A percentile compares a stretch with the other conserved stretches of the same genome.
These are phyloP conservation scores for Hoplostethus atlanticus DNA, from an alignment of 2,797 vertebrate genomes.

Conservation along the genomic window DNA sequence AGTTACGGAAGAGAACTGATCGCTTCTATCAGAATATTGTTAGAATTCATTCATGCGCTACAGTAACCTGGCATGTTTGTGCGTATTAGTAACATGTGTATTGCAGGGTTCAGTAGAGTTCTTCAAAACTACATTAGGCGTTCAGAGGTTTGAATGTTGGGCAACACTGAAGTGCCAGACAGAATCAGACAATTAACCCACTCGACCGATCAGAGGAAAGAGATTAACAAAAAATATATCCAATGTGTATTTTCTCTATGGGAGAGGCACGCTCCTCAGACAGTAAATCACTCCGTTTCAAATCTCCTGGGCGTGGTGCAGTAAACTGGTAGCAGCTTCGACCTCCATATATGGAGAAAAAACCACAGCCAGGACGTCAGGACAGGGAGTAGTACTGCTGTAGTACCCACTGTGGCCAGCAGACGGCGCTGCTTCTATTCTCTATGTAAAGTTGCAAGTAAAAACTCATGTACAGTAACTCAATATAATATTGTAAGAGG, in stretches of 20 bases:
- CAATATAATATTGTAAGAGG: not conserved
- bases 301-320: conserved; percentile 34
- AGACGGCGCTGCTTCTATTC: conserved; percentile 5
- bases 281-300: conserved; percentile 4
- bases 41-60: conserved; percentile 1
- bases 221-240: not conserved
- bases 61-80: conserved; percentile 24
- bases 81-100: conserved; percentile 19
- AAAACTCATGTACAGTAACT: conserved; percentile 20
- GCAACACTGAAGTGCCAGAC: not conserved
- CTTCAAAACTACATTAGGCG: not conserved
- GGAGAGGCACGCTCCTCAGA: not conserved
- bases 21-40: not conserved
- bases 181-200: not conserved
- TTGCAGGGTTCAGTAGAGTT: conserved; percentile 6
- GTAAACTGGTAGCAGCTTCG: conserved; percentile 45
- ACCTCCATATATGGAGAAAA: conserved; percentile 25
- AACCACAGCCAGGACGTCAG: conserved; percentile 1
- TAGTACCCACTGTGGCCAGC: conserved; percentile 13
- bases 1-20: conserved; percentile 1
- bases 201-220: not conserved
- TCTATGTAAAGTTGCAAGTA: conserved; percentile 15
- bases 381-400: conserved; percentile 12
- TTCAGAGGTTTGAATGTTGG: not conserved
- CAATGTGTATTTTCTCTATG: not conserved